phyloP scores from a whole-genome alignment of 2,113 vertebrate genomes.

The Dolichallabes microphthalmus region DNA sequence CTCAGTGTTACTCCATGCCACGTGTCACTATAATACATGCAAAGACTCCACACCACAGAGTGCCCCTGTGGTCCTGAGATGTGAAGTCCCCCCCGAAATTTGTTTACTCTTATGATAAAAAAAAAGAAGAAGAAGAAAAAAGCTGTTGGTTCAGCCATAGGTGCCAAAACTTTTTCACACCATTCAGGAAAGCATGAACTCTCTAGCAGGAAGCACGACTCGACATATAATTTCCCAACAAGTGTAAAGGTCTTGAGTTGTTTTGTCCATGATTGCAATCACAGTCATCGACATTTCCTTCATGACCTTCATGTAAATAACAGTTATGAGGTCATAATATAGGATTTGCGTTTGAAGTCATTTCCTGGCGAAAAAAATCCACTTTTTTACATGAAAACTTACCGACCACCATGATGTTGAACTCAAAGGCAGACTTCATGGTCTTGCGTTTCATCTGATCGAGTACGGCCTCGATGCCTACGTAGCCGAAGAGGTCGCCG shows the following conservation, averaged over 20 bases:
- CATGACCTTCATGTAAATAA: not conserved
- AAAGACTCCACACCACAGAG: not conserved
- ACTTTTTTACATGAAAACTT: constrained; percentile 56
- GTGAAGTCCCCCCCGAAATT: not conserved
- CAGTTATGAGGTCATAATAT: not conserved
- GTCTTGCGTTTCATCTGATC: constrained; percentile 94
- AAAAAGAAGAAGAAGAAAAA: not conserved
- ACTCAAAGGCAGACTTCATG: constrained; percentile 93
- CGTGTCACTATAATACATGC: not conserved
- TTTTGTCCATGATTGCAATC: not conserved
- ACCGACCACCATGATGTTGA: constrained; percentile 99
- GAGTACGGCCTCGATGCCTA: constrained; percentile 91
- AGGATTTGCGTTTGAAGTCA: not conserved
- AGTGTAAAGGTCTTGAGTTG: not conserved
- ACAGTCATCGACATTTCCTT: not conserved
- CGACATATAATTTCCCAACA: not conserved
- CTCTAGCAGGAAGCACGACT: not conserved
- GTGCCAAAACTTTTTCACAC: not conserved
- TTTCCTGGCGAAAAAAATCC: not conserved
- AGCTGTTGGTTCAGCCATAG: not conserved
- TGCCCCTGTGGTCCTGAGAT: not conserved
- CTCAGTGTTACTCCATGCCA: not conserved
- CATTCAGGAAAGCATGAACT: not conserved
- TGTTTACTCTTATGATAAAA: not conserved
- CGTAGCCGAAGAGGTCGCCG: constrained; percentile 78